Base-by-base conservation (phyloP, 2,797 vertebrate genomes). In the Tachyglossus aculeatus region DNA sequence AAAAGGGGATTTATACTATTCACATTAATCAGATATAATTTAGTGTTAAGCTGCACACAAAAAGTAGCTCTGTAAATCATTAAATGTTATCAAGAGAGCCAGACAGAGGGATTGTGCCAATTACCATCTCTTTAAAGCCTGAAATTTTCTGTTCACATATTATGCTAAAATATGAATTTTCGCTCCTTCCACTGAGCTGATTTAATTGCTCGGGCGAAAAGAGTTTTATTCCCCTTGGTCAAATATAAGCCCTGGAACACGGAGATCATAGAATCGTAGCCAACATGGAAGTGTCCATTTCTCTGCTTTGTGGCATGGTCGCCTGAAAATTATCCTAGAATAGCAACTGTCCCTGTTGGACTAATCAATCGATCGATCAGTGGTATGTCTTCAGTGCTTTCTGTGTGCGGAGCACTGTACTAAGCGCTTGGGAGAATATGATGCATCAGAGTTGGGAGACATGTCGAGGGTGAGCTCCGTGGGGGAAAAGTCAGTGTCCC, bases 61-160 rank as follows among this genome's bases (percentile, higher is more conserved):
- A 78, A 73, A 53, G 18, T 3, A 62, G 15, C 53, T 71, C 50
- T 59, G 15, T 38, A 52, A 75, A 21, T 64, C 65, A 59, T 25
- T 43, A 19, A 59, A 4, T 22, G 9, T 45, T 37, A 62, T 56
- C 3, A 8, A 76, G 59, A 9, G 18, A 78, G 6, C 51, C 22
- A 38, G 25, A 8, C 36, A 7, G 54, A 34, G 59, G 29, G 6
- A 64, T 22, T 2, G 7, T 60, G 32, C 25, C 50, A 36, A 9
- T 34, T 81, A 57, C 71, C 67, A 59, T 71, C 51, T 65, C 45
- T 7, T 33, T 36, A 51, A 38, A 62, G 11, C 7, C 22, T 40
- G 6, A 9, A 37, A 43, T 39, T 47, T 21, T 40, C 21, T n/a
- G 24, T 63, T 24, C 7, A 41, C 24, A n/a, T 4, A 31, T 34